These are phyloP conservation scores for Hemicrepidius hirtus DNA, from an alignment of 2,888 invertebrate genomes.

Conservation along the genomic window DNA sequence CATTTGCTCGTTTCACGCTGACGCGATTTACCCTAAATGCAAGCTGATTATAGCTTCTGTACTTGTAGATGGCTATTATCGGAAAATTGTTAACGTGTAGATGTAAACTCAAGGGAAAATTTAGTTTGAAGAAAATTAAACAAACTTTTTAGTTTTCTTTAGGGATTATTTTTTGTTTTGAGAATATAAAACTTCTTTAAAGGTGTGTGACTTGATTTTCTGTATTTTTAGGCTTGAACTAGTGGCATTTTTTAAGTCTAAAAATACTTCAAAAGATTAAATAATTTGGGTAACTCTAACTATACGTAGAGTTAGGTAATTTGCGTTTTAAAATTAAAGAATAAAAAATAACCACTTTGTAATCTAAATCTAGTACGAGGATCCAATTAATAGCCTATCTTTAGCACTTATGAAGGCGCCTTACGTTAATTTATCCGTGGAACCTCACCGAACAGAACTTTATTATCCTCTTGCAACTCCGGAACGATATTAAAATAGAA, in stretches of 20 bases:
- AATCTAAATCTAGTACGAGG: constrained; percentile 36
- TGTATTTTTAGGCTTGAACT: no score
- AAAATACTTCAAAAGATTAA: no score
- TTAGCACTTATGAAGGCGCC: constrained; percentile 55
- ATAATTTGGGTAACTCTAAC: no score
- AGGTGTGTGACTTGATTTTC: no score
- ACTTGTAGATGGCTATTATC: constrained; percentile 37
- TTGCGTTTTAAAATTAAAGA: constrained; percentile 30
- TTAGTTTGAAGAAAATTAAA: neutral
- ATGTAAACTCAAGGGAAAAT: neutral
- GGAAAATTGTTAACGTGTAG: constrained; percentile 25
- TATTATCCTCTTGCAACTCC: constrained; percentile 44
- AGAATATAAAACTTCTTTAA: no score
- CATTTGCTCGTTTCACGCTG: constrained; percentile 68
- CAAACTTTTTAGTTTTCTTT: no score
- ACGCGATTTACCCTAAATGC: constrained; percentile 65
- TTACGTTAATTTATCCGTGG: constrained; percentile 52
- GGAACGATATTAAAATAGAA: constrained; percentile 49
- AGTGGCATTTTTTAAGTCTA: no score
- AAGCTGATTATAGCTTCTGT: constrained; percentile 40
- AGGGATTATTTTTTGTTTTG: no score
- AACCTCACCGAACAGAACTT: constrained; percentile 40
- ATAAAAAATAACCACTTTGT: constrained; percentile 19
- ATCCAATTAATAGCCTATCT: constrained; percentile 50
- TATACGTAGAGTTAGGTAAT: no score